Base-by-base conservation (phyloP, 2,113 vertebrate species). In the Cichladusa arquata region DNA sequence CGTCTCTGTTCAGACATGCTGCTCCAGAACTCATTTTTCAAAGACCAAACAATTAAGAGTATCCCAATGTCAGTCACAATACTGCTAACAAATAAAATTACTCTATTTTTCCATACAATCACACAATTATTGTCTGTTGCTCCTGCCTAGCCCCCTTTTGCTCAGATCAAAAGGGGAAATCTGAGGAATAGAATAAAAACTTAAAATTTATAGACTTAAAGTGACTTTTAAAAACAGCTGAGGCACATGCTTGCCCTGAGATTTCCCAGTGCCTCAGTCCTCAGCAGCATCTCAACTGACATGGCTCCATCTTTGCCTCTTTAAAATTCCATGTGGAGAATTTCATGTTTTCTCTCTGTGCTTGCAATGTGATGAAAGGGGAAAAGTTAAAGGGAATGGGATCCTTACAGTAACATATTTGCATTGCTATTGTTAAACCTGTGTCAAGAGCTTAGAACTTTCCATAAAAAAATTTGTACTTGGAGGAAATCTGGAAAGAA, bases 401-500 rank as follows among this genome's bases (percentile, higher is more conserved):
- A 71, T 45, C 45, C 58, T 90, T 42, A 77, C 3, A 91, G 71
- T 65, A 88, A 91, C 14, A 7, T 60, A n/a, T 76, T 82, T 82
- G 40, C 84, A 73, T 51, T 86, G 38, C 51, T 94, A 31, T 64
- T 87, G 79, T 95, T 94, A 85, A 82, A 76, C 64, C 66, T 54
- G 47, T 77, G 90, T 93, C 40, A 31, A 70, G 72, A 83, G 56
- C 80, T 81, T 79, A 93, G 62, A 93, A 87, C 23, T 54, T 70
- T 38, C 51, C 58, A 57, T 8, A 88, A 73, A 80, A 93, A 95
- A 78, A 91, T 11, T 45, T 81, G 58, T 78, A 86, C 40, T 92
- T 74, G 69, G 62, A 80, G 18, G 18, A 95, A 86, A 90, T 88
- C 67, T 95, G 36, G 56, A 90, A 92, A 86, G 31, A 85, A 94